Evolutionary conservation across 2,888 invertebrate species (phyloP), one percentile per base, ranked within the genome.

Genomic region (Dynastes hyllus): DNA sequence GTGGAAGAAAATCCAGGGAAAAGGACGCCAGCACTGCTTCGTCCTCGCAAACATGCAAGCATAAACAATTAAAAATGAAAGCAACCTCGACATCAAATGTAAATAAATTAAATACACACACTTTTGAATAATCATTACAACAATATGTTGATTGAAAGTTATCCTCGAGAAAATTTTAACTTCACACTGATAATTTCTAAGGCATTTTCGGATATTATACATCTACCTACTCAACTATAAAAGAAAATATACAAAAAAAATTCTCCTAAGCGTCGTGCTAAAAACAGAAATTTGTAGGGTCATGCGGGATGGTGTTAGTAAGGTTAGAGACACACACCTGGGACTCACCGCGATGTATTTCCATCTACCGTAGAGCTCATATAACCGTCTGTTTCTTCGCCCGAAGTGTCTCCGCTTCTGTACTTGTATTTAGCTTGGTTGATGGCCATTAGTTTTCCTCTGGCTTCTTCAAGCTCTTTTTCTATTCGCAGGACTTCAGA

Each of bases 401-500:
- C 91, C 0, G 91, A 91, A 0, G 92, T 91, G 84, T 93, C 94
- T 0, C 92, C 91, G 1, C 92, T 91, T 82, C 93, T 92, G 79
- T 93, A 90, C 87, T 94, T 95, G 88, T 98, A 98, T 87, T 98
- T 97, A 50, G 97, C 97, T 86, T 97, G 97, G 6, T 98, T 92
- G 86, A 99, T 97, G 65, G 96, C 96, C 0, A 96, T 96, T 77
- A 99, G 91, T 77, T 96, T 93, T 53, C 95, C 95, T 70, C 98
- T 92, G 0, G 99, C 99, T 86, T 97, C 97, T 84, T 97, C 96
- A 78, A 99, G 89, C 90, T 98, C 96, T 83, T 95, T 93, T 89
- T 99, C 99, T 87, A 98, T 98, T 85, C 97, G 93, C 78, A 98
- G 91, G 1, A 99, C 98, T 86, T 96, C 96, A 0, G 96, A 95